Base-by-base conservation (phyloP, 2,888 invertebrate species). In the Noctua comes region DNA sequence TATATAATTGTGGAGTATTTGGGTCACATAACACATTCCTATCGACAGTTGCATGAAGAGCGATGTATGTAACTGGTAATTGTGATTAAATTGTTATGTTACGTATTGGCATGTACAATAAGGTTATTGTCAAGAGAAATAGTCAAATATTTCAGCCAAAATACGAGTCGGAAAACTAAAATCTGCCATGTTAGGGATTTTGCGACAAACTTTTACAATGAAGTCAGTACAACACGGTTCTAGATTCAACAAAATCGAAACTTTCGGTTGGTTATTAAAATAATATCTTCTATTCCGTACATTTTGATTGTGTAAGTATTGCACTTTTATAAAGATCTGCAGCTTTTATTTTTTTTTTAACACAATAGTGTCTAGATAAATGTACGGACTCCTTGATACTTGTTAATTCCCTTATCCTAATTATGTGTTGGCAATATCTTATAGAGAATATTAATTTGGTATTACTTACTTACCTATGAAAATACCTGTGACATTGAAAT, bases 1-100 rank as follows among this genome's bases (percentile, higher is more conserved):
- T 66, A 70, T 66, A 68, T 80, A 77, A 81, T 69, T 86, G 70
- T 40, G 1, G 65, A 51, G 68, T 76, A 86, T 78, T 75, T 73
- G 54, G 82, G 82, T 82, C 84, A 79, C 31, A 1, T 31, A 62
- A 31, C 62, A 36, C 62, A 81, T 83, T 79, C 72, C 69, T 73
- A 74, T 76, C 59, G 18, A 82, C 68, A 68, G 24, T 72, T 80
- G 71, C 64, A 68, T 73, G 51, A n/a, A 68, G 40, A 66, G 68
- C 54, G 21, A 27, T 62, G 40, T 73, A 66, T 73, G 64, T 21
- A 68, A 76, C 69, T 40, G 59, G 21, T 36, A 13, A 68, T 24
- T 21, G 21, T 46, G 18, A 73, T 31, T 24, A 43, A 16, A 51
- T 8, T 51, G 36, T 46, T 59, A 27, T 40, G 46, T 46, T 31